A percentile compares a stretch with the other conserved stretches of the same genome.
Conservation (phyloP, 2,113 vertebrate species). For the Myrmecophaga tridactyla region DNA sequence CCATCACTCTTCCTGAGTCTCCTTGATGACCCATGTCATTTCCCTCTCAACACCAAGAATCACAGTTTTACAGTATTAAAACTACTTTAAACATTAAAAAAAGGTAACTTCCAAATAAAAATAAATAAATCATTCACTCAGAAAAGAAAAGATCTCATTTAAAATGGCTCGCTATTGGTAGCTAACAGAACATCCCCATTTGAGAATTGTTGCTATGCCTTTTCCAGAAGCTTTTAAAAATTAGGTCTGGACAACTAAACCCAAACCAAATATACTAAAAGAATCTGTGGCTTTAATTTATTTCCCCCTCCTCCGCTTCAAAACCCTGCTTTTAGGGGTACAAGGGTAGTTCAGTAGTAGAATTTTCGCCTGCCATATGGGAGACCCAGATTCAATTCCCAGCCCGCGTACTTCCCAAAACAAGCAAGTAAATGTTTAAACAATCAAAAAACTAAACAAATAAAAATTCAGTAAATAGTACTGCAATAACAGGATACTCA, state of each 20-base stretch:
- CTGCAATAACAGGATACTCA: no score
- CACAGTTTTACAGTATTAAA: conserved; percentile 37
- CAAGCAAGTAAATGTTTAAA: no score
- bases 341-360: no score
- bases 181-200: neutral
- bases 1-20: conserved; percentile 2
- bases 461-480: no score
- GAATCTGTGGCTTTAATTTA: neutral
- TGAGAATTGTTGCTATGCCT: neutral
- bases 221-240: conserved; percentile 26
- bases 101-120: conserved; percentile 25
- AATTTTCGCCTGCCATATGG: no score
- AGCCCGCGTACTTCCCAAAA: no score
- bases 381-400: no score
- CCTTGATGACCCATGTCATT: neutral
- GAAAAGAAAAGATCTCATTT: conserved; percentile 33
- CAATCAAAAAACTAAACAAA: no score
- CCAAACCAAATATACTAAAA: conserved; percentile 35
- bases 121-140: conserved; percentile 5
- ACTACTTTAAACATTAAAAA: conserved; percentile 39
- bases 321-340: no score
- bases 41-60: conserved; percentile 37
- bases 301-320: neutral
- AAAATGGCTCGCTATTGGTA: neutral
- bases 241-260: neutral